Evolutionary conservation across 2,113 vertebrate species (phyloP).

Genomic region (Condylura cristata): DNA sequence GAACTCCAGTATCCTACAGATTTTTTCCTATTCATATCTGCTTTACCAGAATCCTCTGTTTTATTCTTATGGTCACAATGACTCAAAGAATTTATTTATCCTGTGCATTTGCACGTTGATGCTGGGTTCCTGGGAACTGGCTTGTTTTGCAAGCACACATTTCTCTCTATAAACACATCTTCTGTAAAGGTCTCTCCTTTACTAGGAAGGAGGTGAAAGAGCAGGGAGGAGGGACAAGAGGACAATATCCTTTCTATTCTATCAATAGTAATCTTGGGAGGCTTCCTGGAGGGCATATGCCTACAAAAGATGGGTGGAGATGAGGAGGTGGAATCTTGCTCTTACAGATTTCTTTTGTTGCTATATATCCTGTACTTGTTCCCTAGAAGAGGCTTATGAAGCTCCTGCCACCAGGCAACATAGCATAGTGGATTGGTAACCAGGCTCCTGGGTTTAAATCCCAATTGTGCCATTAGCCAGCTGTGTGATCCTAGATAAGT

Average conservation of each 20-base stretch:
- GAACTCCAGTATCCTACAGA: neutral
- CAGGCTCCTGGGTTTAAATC: neutral
- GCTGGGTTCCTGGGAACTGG: slow-evolving; percentile 31
- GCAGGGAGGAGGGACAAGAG: neutral
- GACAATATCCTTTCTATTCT: slow-evolving; percentile 64
- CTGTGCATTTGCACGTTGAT: neutral
- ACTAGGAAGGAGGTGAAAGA: slow-evolving; percentile 30
- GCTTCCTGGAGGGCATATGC: slow-evolving; percentile 36
- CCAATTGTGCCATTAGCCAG: neutral
- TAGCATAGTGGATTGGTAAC: neutral
- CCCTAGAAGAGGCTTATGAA: slow-evolving; percentile 15
- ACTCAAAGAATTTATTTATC: neutral
- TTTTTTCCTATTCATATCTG: neutral
- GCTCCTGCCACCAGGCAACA: neutral
- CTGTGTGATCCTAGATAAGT: neutral
- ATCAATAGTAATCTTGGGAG: slow-evolving; percentile 6
- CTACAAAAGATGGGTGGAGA: slow-evolving; percentile 60
- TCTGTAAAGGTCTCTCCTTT: neutral
- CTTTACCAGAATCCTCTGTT: neutral
- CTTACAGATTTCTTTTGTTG: slow-evolving; percentile 46
- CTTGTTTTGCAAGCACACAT: neutral
- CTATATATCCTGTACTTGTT: neutral
- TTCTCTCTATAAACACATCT: slow-evolving; percentile 25
- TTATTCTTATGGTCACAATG: neutral
- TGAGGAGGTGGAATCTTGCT: slow-evolving; percentile 51